phyloP scores from a whole-genome alignment of 2,113 vertebrate species.

The Speoplatyrhinus poulsoni region DNA sequence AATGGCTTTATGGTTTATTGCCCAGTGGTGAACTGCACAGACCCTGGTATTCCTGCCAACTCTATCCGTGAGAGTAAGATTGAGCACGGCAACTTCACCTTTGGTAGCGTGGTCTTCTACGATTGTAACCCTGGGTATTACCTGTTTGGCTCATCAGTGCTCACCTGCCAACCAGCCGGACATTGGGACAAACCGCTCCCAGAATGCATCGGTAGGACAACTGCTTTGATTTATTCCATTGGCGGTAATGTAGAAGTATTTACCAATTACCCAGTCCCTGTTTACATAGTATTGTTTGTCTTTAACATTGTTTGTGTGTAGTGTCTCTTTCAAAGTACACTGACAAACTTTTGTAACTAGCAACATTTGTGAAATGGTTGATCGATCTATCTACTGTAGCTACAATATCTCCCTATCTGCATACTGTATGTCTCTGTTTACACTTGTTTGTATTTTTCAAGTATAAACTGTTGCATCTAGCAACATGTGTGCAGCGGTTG shows the following conservation, averaged over 20 bases:
- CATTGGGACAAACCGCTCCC: conserved; percentile 97
- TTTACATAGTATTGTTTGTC: neutral
- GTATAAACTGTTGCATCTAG: conserved; percentile 21
- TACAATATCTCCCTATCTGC: no score
- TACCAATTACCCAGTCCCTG: neutral
- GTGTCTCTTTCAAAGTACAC: neutral
- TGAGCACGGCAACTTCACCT: conserved; percentile 96
- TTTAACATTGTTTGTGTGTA: neutral
- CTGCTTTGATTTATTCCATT: conserved; percentile 16
- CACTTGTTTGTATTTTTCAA: conserved; percentile 10
- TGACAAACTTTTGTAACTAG: neutral
- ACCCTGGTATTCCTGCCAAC: conserved; percentile 94
- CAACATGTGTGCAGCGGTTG: conserved; percentile 40
- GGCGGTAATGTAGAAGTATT: neutral
- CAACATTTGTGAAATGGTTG: conserved; percentile 24
- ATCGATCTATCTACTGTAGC: neutral
- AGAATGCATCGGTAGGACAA: conserved; percentile 91
- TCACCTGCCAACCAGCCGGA: conserved; percentile 91
- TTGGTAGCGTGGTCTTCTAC: conserved; percentile 95
- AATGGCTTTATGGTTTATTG: conserved; percentile 3
- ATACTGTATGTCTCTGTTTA: neutral
- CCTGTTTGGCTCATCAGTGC: conserved; percentile 93
- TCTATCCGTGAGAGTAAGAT: conserved; percentile 98
- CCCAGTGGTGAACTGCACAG: conserved; percentile 94
- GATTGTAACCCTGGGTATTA: conserved; percentile 97